Base-by-base conservation (phyloP, 1,140 invertebrate species). In the Parapsyche elsis region DNA sequence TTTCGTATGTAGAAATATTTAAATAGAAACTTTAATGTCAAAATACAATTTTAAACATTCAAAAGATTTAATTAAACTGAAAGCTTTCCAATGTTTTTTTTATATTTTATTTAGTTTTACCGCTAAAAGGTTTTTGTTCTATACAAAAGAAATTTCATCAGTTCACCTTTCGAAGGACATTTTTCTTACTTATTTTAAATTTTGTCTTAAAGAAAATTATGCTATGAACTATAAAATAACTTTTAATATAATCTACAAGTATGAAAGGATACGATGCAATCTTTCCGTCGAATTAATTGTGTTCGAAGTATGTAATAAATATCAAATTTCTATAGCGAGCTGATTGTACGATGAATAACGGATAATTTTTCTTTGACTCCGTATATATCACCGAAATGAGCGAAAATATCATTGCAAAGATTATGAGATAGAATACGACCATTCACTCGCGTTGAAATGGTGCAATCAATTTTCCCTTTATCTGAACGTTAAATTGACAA, bases 381-480 rank as follows among this genome's bases (percentile, higher is more conserved):
- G 2, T 14, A 53, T 53, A 53, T 53, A 53, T 53, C 49, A 53
- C 1, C 10, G 16, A 53, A 53, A 53, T 12, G 49, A 53, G 10
- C 12, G 49, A 38, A 38, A 38, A 38, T 38, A 38, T 38, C n/a
- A 53, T 53, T 53, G 49, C 49, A 53, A 53, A 16, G 16, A 5
- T 53, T 61, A 16, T 16, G 57, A 19, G 21, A 61, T 61, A 61
- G 57, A 19, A 61, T 19, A 61, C 21, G 7, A 19, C 16, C 57
- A 61, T 19, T 61, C 16, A 61, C 30, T 4, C 30, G 9, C 57
- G 19, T 61, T 19, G 21, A 21, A 21, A 61, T 61, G 16, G 57
- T 61, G 57, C 16, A 21, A 61, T 61, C 57, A 61, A 61, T 61
- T 61, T 61, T 61, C 57, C 57, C 16, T 61, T 61, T 61, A 61